A percentile compares a stretch with the other conserved stretches of the same genome.
These are phyloP conservation scores for Brotula barbata DNA, from an alignment of 2,797 vertebrate genomes.

Conservation along the genomic window DNA sequence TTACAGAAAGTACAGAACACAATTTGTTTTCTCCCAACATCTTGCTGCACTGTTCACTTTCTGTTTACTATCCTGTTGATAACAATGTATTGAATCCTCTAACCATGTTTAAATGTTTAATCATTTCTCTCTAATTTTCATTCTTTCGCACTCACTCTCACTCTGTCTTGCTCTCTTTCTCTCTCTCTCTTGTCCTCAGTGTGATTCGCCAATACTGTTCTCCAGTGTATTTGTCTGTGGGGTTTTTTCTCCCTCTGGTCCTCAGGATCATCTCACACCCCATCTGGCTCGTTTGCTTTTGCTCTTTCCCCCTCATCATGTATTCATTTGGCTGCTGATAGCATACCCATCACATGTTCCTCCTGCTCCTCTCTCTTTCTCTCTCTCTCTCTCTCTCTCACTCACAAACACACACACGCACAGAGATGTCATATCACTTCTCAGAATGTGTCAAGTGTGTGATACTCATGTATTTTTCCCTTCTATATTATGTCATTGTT, in stretches of 20 bases:
- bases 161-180: neutral
- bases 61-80: no score
- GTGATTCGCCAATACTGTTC: conserved; percentile 13
- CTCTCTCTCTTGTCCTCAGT: neutral
- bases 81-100: no score
- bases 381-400: neutral
- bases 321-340: conserved; percentile 58
- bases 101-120: no score
- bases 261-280: conserved; percentile 58
- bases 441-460: conserved; percentile 47
- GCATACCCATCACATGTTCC: conserved; percentile 45
- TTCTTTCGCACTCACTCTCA: conserved; percentile 2
- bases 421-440: conserved; percentile 40
- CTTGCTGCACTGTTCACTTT: no score
- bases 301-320: conserved; percentile 39
- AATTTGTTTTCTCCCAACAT: no score
- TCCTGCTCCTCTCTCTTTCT: conserved; percentile 6
- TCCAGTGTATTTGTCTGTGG: conserved; percentile 20
- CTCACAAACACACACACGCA: conserved; percentile 4
- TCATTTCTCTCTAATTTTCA: no score
- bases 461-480: conserved; percentile 35
- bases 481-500: conserved; percentile 8
- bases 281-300: conserved; percentile 60
- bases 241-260: conserved; percentile 37
- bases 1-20: no score